Percentiles rank a stretch among this genome's conserved stretches.
Evolutionary conservation across 2,113 vertebrate species (phyloP).

Genomic region (Plestiodon gilberti): DNA sequence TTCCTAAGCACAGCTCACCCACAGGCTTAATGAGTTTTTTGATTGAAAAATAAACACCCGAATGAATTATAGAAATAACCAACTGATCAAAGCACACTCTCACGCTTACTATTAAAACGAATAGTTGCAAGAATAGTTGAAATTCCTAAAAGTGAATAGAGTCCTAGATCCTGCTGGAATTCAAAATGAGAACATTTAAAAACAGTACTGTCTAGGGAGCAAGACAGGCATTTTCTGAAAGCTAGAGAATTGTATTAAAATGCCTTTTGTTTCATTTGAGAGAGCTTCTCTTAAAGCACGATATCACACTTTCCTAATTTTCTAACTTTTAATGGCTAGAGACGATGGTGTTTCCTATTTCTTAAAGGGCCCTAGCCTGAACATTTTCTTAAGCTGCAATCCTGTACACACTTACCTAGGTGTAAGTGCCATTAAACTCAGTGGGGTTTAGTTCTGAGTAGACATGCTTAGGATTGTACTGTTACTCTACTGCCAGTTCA

Average conservation of each 20-base stretch:
- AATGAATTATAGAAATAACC: slow-evolving; percentile 49
- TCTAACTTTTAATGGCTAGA: not conserved
- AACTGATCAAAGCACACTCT: slow-evolving; percentile 56
- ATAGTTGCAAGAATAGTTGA: not conserved
- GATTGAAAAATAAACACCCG: slow-evolving; percentile 19
- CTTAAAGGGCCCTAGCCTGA: not conserved
- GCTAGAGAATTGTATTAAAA: slow-evolving; percentile 14
- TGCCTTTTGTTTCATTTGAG: slow-evolving; percentile 33
- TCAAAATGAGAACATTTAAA: slow-evolving; percentile 44
- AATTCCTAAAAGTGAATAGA: slow-evolving; percentile 56
- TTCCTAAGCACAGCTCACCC: slow-evolving; percentile 56
- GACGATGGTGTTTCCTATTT: not conserved
- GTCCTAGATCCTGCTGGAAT: slow-evolving; percentile 28
- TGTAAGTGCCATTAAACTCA: no score
- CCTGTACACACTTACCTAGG: no score
- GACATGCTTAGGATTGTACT: no score
- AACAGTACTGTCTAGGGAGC: not conserved
- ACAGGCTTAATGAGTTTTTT: slow-evolving; percentile 59
- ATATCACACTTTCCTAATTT: not conserved
- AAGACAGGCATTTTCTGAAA: slow-evolving; percentile 29
- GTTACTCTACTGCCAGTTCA: not conserved
- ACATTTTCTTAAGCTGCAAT: not conserved
- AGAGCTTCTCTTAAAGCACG: slow-evolving; percentile 30
- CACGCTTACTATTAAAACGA: slow-evolving; percentile 32
- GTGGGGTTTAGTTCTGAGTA: no score